These are phyloP conservation scores for Aporrectodea caliginosa DNA, from an alignment of 1,140 invertebrate species.

Conservation along the genomic window DNA sequence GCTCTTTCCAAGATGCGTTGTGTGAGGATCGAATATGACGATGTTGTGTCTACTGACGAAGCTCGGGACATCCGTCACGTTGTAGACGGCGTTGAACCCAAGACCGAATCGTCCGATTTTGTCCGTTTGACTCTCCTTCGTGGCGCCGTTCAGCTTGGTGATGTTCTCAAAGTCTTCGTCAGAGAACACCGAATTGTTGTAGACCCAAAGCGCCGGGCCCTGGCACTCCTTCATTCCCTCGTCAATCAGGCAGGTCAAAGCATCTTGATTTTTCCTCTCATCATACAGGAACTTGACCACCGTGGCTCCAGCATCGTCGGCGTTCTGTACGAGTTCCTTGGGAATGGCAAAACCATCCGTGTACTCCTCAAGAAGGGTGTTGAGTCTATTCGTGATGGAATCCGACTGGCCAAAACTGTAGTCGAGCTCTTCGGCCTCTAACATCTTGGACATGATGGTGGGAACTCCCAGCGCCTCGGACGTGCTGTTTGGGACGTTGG, in stretches of 20 bases:
- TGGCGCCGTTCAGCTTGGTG: constrained; percentile 40
- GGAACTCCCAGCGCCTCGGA: constrained; percentile 40
- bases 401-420: constrained; percentile 43
- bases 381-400: constrained; percentile 39
- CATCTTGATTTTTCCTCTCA: constrained; percentile 38
- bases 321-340: constrained; percentile 34
- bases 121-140: constrained; percentile 38
- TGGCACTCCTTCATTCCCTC: constrained; percentile 42
- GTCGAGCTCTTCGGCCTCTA: constrained; percentile 36
- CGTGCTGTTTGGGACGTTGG: constrained; percentile 35
- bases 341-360: constrained; percentile 33
- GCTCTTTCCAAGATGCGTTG: constrained; percentile 39
- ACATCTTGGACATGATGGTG: constrained; percentile 37
- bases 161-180: constrained; percentile 46
- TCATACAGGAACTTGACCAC: constrained; percentile 54
- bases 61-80: constrained; percentile 49
- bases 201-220: constrained; percentile 46
- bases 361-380: constrained; percentile 36
- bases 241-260: constrained; percentile 36
- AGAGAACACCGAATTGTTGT: constrained; percentile 45
- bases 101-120: constrained; percentile 47
- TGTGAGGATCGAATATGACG: constrained; percentile 53
- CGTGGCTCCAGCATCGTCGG: constrained; percentile 53
- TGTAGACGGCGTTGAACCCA: constrained; percentile 49
- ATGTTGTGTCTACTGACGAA: constrained; percentile 43